Base-by-base conservation (phyloP, 2,888 invertebrate species). In the Athalia rosae region DNA sequence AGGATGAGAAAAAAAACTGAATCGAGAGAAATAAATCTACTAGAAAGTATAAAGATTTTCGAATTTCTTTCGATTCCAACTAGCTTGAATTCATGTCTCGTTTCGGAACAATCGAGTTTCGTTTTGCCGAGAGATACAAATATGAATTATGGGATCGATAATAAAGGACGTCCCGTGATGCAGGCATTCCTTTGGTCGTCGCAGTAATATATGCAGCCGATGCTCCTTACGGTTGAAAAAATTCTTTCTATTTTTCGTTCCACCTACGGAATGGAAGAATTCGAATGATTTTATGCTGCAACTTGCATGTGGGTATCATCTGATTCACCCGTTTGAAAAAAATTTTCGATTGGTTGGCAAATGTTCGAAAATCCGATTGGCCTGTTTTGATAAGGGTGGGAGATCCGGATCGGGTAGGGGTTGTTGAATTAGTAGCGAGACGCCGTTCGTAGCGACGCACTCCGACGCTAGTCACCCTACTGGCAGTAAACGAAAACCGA, bases 371-470 rank as follows among this genome's bases (percentile, higher is more conserved):
- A 74, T 77, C 77, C 78, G 83, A 86, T 85, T 86, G 86, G 85
- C 77, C 82, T 79, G 58, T 64, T 74, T 66, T 28, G 59, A 61
- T 78, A 78, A 79, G 79, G 81, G 82, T 79, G 82, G 84, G 83
- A 82, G 82, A 80, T 81, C 79, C 73, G 77, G 79, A 77, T 78
- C 80, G 82, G 85, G 87, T 87, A 87, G 88, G 87, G 87, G 86
- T 87, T 86, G 77, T 77, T 73, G 86, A 87, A 87, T 86, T 85
- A 87, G 84, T 86, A 87, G 83, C 84, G 84, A 80, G 83, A 84
- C 84, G 82, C 80, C 77, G 80, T 81, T 81, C 83, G 82, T 82
- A 82, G 81, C 79, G 81, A 83, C 84, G 85, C 88, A 88, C 83
- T 88, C 84, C 83, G 84, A 84, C 85, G 82, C 81, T 28, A 82